Base-by-base conservation (phyloP, 2,113 vertebrate genomes). In the Datnioides undecimradiatus region DNA sequence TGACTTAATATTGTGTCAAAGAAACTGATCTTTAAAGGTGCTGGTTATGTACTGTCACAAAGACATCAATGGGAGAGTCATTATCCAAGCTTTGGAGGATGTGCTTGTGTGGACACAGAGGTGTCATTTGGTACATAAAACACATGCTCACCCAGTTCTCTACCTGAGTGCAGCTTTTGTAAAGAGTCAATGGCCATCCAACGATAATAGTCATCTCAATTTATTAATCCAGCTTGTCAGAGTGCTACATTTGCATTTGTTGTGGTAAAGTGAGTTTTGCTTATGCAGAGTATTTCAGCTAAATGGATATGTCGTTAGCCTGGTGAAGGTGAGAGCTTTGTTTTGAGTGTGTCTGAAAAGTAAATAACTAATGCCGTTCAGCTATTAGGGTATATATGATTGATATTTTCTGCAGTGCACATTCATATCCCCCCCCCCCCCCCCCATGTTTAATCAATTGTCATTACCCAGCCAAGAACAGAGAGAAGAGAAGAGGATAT, bases 371-470 rank as follows among this genome's bases (percentile, higher is more conserved):
- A 73, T 67, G 55, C 43, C 51, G 48, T 84, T 82, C 58, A 55
- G 69, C 82, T 75, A 79, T 73, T 71, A 83, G 63, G 59, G 71
- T 49, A 58, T 71, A 14, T 67, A 55, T 87, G 82, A 86, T 91
- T 82, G 73, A 88, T 91, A 86, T 79, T 83, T 91, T 88, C 70
- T 55, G 45, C 58, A 41, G 38, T 10, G 1, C 69, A 70, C 52
- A 82, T 81, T 88, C 71, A 88, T 85, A 89, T 80, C 75, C 49
- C 41, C 69, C 73, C 55, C 76, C 54, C 2, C 70, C 73, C 51
- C 75, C 51, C 2, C 76, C 69, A 23, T 86, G 84, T 90, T 88
- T 85, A 91, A 93, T 93, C 91, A 85, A 91, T 93, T 88, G 85
- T 81, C 79, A 90, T 91, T 87, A 93, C 71, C 23, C 74, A 34